A percentile compares a stretch with the other conserved stretches of the same genome.
phyloP scores from a whole-genome alignment of 2,888 invertebrate species.

The Pseudococcus longispinus region DNA sequence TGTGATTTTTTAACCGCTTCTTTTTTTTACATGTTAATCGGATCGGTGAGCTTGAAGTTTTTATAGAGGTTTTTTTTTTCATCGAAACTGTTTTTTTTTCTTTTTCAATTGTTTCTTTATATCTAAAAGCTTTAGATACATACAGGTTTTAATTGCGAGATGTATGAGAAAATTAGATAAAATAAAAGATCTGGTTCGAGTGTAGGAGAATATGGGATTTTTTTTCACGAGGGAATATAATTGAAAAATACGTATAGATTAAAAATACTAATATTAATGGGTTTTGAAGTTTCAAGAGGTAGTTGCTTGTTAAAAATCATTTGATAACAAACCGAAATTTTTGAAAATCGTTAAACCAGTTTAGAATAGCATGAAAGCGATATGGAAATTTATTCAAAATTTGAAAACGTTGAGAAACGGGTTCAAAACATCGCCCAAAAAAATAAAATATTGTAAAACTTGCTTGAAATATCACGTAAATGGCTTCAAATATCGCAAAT shows the following conservation, averaged over 20 bases:
- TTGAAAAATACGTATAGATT: background rate
- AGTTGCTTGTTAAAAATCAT: no score
- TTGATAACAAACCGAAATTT: no score
- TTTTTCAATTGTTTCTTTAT: background rate
- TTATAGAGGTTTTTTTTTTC: background rate
- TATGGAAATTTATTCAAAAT: no score
- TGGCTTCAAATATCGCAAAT: no score
- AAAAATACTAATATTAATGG: background rate
- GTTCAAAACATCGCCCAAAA: no score
- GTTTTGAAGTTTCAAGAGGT: background rate
- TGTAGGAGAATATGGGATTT: background rate
- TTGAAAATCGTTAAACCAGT: no score
- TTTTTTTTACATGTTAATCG: background rate
- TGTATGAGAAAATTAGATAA: constrained; percentile 3
- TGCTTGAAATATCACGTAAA: no score
- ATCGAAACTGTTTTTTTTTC: background rate
- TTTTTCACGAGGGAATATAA: background rate
- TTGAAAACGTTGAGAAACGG: no score
- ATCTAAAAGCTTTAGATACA: background rate
- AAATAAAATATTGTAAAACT: no score
- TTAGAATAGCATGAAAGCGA: no score
- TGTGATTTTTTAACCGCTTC: background rate
- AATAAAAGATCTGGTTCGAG: background rate
- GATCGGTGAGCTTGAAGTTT: background rate
- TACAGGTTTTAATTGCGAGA: background rate